These are phyloP conservation scores for Zoanthus sansibaricus DNA, from an alignment of 92 coral and sea anemone species.

Conservation along the genomic window DNA sequence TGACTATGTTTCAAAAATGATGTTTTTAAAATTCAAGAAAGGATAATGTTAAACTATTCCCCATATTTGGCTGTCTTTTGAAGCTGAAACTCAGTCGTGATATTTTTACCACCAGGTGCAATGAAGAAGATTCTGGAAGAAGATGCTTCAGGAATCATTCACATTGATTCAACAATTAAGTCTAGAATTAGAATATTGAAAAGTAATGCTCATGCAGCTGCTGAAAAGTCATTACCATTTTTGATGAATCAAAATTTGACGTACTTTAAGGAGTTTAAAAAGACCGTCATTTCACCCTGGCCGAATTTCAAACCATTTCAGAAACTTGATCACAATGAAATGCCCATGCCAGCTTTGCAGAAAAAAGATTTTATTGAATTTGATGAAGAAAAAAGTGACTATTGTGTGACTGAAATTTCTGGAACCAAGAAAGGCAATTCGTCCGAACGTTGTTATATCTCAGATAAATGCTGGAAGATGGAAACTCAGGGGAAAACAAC, in stretches of 20 bases:
- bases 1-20: no score
- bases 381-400: conserved; percentile 82
- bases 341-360: conserved; percentile 52
- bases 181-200: conserved; percentile 51
- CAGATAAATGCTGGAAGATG: conserved; percentile 77
- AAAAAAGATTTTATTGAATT: conserved; percentile 67
- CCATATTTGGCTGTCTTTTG: no score
- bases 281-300: conserved; percentile 78
- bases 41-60: no score
- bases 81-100: background rate
- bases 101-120: conserved; percentile 63
- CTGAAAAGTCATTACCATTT: conserved; percentile 74
- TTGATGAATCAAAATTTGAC: conserved; percentile 50
- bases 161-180: conserved; percentile 40
- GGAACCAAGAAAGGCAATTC: conserved; percentile 60
- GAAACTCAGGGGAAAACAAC: conserved; percentile 72
- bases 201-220: conserved; percentile 62
- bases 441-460: conserved; percentile 66
- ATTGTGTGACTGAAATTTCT: conserved; percentile 74
- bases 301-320: conserved; percentile 76
- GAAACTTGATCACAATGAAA: conserved; percentile 43
- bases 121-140: conserved; percentile 66
- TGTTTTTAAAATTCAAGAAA: no score
- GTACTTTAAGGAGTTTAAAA: conserved; percentile 74
- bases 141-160: conserved; percentile 60